Conservation (phyloP, 2,113 vertebrate species). For the Seriola aureovittata region DNA sequence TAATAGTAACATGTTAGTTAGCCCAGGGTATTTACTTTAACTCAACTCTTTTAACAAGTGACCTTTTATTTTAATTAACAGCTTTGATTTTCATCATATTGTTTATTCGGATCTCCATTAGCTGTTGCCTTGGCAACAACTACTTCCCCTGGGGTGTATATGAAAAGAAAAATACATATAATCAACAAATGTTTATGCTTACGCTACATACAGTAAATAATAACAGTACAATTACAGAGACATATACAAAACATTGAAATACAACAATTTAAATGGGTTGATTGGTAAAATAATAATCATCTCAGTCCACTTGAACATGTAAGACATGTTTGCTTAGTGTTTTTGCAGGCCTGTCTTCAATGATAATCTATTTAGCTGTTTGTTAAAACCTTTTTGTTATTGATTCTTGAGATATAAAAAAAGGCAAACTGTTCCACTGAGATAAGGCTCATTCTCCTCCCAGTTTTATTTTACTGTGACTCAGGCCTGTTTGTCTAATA, state of each 20-base stretch:
- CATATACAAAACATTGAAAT: background rate
- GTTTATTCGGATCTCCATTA: background rate
- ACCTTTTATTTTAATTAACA: background rate
- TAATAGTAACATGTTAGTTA: too few relatives aligned
- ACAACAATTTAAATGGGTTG: background rate
- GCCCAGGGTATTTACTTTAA: too few relatives aligned
- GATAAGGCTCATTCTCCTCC: background rate
- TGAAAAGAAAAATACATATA: background rate
- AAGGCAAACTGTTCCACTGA: background rate
- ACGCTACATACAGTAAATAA: background rate
- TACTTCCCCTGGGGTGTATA: background rate
- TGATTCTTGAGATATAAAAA: background rate
- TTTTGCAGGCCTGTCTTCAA: background rate
- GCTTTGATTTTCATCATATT: background rate
- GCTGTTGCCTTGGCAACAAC: background rate
- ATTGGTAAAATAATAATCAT: background rate
- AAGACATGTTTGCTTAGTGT: background rate
- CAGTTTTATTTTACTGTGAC: background rate
- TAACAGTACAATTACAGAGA: background rate
- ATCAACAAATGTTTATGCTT: background rate
- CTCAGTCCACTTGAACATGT: background rate
- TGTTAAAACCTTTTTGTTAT: background rate
- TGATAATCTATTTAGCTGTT: background rate
- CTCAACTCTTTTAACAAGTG: background rate
- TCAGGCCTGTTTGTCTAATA: slow-evolving; percentile 2